Percentiles rank a stretch among this genome's conserved stretches.
Conservation (phyloP, 2,888 invertebrate genomes). For the Biston betularia region DNA sequence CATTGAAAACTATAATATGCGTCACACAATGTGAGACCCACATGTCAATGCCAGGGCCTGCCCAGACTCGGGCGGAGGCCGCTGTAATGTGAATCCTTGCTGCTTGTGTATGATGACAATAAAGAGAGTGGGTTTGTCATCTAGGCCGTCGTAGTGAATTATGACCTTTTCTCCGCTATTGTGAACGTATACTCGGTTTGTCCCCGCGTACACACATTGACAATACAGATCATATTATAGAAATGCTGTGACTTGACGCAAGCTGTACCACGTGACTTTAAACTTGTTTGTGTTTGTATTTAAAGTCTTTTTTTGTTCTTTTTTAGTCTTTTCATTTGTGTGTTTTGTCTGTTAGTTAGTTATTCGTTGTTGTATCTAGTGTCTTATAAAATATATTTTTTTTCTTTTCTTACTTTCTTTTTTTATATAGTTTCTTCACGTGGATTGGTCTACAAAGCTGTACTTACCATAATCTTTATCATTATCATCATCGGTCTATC, state of each 20-base stretch:
- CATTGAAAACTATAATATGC: neutral
- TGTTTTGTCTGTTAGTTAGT: too few species aligned
- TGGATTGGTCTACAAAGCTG: neutral
- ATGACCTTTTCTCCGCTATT: neutral
- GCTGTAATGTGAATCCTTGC: neutral
- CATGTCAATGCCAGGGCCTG: neutral
- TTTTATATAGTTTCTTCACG: neutral
- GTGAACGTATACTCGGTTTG: neutral
- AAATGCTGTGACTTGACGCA: neutral
- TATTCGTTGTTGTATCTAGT: too few species aligned
- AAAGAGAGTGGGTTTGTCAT: conserved; percentile 8
- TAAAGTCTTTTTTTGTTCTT: too few species aligned
- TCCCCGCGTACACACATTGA: conserved; percentile 1
- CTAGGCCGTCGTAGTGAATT: conserved; percentile 3
- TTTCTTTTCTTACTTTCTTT: neutral
- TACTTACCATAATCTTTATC: neutral
- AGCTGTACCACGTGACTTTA: neutral
- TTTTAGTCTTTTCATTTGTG: too few species aligned
- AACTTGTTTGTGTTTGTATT: too few species aligned
- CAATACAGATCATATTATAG: neutral
- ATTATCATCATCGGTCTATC: too few species aligned
- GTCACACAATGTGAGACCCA: neutral
- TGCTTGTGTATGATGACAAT: neutral
- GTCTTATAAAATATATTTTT: too few species aligned
- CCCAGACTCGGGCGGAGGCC: neutral